Evolutionary conservation across 1,140 invertebrate genomes (phyloP), one percentile per base, ranked within the genome.

Genomic region (Eurytemora carolleeae): DNA sequence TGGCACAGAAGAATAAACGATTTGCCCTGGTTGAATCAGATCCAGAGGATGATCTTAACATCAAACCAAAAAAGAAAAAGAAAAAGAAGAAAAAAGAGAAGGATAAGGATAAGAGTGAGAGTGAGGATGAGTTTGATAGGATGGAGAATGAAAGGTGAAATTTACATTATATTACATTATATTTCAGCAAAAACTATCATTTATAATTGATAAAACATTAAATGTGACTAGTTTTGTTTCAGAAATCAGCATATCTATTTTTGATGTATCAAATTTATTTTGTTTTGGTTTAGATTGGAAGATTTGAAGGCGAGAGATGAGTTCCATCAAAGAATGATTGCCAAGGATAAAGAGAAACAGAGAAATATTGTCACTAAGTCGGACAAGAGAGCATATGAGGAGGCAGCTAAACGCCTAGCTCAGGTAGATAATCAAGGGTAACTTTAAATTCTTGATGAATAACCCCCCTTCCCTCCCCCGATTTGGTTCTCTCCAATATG

Each of bases 221-320:
- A 63, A 65, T 59, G 55, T 67, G 55, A 63, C 64, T 22, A 64
- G 53, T 12, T 59, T 25, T 15, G n/a, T 18, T 12, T 54, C 64
- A 20, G 58, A 58, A 1, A 56, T 63, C n/a, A 64, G 57, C 59
- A 61, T 63, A 55, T 65, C 64, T 22, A 62, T 63, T 17, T 70
- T 71, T 59, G 68, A 70, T 64, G 71, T 68, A 61, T 55, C 69
- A 53, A 80, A 82, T 65, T 80, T 80, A 67, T 78, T 76, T 64
- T n/a, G n/a, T 80, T 84, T 71, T 78, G 82, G 63, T 77, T 78
- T 63, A 77, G 86, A 55, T 71, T 78, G 25, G 76, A 79, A 67
- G 93, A 98, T 78, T 75, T 95, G 12, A 81, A 85, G 70, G 90
- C 95, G 72, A 76, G 94, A 69, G 94, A 99, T 76, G 91, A 89